Conservation (phyloP, 2,888 invertebrate species). For the Pterobdella sp. region DNA sequence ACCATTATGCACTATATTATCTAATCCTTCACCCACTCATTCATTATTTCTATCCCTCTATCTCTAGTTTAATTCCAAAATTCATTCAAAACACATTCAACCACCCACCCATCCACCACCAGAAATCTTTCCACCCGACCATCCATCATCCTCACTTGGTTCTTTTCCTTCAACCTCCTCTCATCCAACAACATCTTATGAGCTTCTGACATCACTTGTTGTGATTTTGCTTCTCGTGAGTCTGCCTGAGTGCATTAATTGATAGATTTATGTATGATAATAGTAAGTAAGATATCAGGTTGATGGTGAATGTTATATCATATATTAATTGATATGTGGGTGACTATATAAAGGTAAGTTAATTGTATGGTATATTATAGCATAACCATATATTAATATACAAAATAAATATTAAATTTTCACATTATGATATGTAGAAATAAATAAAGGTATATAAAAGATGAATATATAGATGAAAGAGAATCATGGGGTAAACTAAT, state of each 20-base stretch:
- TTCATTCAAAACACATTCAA: too few species aligned
- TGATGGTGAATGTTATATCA: too few species aligned
- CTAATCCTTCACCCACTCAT: too few species aligned
- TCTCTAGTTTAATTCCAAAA: too few species aligned
- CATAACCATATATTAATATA: neutral
- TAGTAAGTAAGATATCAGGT: too few species aligned
- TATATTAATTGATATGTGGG: neutral
- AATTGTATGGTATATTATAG: too few species aligned
- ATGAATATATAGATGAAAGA: too few species aligned
- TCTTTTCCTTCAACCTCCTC: conserved; percentile 21
- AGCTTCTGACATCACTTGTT: conserved; percentile 27
- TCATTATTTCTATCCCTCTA: too few species aligned
- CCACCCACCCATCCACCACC: neutral
- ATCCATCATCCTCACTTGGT: neutral
- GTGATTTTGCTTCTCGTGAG: conserved; percentile 25
- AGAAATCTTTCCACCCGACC: too few species aligned
- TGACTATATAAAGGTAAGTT: neutral
- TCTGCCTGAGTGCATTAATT: conserved; percentile 27
- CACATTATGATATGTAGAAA: neutral
- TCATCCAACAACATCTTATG: conserved; percentile 23
- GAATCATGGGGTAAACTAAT: too few species aligned
- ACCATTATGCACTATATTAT: too few species aligned
- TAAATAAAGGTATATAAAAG: neutral
- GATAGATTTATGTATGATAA: too few species aligned
- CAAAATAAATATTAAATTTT: neutral